Conservation (phyloP, 2,113 vertebrate species). For the Erinaceus europaeus region DNA sequence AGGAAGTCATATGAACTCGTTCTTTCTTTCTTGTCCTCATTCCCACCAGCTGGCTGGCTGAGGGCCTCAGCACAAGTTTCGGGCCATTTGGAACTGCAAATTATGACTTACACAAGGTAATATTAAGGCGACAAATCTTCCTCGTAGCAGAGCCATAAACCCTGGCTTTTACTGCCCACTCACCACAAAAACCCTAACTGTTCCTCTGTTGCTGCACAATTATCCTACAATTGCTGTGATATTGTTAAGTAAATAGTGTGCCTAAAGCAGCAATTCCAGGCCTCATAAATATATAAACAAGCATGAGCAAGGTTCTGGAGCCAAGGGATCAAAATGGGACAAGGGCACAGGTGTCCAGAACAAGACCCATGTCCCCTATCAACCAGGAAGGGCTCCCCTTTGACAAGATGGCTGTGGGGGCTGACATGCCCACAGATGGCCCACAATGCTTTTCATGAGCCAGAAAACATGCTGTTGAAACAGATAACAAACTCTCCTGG, state of each 20-base stretch:
- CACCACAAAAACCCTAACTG: conserved; percentile 52
- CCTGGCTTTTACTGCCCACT: conserved; percentile 67
- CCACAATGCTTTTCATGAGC: too few species aligned
- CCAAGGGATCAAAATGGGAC: not conserved
- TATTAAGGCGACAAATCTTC: conserved; percentile 64
- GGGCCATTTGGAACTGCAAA: not conserved
- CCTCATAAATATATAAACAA: conserved; percentile 49
- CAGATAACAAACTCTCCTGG: too few species aligned
- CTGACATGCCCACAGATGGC: too few species aligned
- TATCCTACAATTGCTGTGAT: conserved; percentile 68
- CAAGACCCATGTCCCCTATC: not conserved
- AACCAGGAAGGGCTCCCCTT: too few species aligned
- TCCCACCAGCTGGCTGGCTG: not conserved
- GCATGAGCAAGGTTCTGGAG: not conserved
- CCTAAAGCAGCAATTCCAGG: conserved; percentile 23
- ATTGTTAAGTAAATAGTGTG: conserved; percentile 69
- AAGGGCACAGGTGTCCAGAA: not conserved
- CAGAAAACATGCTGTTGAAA: too few species aligned
- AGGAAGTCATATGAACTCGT: too few species aligned
- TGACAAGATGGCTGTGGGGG: too few species aligned
- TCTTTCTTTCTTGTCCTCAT: too few species aligned
- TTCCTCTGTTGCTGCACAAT: conserved; percentile 55
- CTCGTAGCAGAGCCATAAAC: conserved; percentile 58
- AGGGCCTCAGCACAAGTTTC: not conserved
- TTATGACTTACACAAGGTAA: conserved; percentile 21